These are phyloP conservation scores for Zonotrichia albicollis DNA, from an alignment of 2,797 vertebrate genomes.

Conservation along the genomic window DNA sequence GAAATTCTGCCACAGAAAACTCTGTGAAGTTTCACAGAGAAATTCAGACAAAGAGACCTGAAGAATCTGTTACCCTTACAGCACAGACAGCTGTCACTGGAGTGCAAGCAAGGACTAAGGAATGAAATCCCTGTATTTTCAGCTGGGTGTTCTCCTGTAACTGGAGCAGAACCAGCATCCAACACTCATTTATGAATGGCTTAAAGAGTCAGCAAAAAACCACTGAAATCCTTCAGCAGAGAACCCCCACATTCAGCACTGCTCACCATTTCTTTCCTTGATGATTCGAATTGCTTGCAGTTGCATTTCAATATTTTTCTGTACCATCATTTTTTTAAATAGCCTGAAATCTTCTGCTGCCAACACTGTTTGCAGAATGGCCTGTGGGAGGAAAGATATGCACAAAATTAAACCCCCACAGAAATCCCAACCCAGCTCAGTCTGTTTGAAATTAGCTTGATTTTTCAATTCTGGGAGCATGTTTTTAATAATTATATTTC, in stretches of 20 bases:
- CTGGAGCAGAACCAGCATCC: background rate
- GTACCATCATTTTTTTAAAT: slow-evolving; percentile 96
- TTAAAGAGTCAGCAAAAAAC: background rate
- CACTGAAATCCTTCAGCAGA: background rate
- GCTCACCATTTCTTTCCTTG: slow-evolving; percentile 93
- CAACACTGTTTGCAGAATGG: slow-evolving; percentile 90
- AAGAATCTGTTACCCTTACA: background rate
- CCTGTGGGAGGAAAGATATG: slow-evolving; percentile 71
- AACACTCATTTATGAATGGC: background rate
- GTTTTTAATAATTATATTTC: background rate
- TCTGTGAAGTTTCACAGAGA: background rate
- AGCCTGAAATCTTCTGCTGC: slow-evolving; percentile 96
- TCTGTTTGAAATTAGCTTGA: background rate
- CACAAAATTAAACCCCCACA: background rate
- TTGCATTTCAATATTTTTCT: slow-evolving; percentile 98
- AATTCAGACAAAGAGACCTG: background rate
- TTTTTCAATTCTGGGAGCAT: background rate
- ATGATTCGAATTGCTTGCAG: slow-evolving; percentile 95
- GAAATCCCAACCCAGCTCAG: background rate
- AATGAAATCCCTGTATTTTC: background rate
- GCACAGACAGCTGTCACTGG: background rate
- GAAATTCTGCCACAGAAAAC: background rate
- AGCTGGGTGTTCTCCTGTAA: background rate
- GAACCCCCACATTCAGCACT: background rate
- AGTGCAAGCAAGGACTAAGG: background rate